These are phyloP conservation scores for Saccopteryx leptura DNA, from an alignment of 2,113 vertebrate genomes.

Conservation along the genomic window DNA sequence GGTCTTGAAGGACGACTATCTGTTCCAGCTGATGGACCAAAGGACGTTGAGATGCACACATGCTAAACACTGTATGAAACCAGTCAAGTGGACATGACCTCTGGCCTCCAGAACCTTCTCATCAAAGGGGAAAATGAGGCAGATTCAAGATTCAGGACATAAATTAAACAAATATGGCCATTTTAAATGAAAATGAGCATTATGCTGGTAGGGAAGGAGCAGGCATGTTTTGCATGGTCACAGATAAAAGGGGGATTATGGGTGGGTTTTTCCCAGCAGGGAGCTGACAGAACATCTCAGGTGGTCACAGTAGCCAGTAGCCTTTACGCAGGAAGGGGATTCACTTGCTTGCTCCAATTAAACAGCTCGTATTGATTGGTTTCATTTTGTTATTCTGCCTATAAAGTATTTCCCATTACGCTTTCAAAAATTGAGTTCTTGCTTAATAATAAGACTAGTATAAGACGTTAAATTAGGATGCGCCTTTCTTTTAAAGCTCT, in stretches of 20 bases:
- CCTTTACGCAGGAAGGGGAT: background rate
- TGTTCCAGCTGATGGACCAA: background rate
- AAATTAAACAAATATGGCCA: background rate
- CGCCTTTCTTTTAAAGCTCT: background rate
- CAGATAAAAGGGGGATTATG: background rate
- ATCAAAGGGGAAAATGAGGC: background rate
- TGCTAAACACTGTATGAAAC: background rate
- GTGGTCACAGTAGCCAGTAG: background rate
- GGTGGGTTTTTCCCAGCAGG: background rate
- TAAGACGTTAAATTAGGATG: background rate
- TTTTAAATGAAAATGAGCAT: conserved; percentile 13
- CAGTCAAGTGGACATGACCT: background rate
- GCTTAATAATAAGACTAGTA: background rate
- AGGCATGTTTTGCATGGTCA: background rate
- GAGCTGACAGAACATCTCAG: background rate
- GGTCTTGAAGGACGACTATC: background rate
- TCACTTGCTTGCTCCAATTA: background rate
- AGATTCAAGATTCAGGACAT: background rate
- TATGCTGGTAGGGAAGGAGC: background rate
- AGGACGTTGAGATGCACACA: background rate
- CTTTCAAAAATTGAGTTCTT: background rate
- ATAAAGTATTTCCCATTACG: background rate
- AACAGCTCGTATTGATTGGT: background rate
- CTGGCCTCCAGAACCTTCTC: background rate
- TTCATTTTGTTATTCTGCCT: background rate